A percentile compares a stretch with the other conserved stretches of the same genome.
Evolutionary conservation across 2,113 vertebrate species (phyloP).

Genomic region (Rhea americana): DNA sequence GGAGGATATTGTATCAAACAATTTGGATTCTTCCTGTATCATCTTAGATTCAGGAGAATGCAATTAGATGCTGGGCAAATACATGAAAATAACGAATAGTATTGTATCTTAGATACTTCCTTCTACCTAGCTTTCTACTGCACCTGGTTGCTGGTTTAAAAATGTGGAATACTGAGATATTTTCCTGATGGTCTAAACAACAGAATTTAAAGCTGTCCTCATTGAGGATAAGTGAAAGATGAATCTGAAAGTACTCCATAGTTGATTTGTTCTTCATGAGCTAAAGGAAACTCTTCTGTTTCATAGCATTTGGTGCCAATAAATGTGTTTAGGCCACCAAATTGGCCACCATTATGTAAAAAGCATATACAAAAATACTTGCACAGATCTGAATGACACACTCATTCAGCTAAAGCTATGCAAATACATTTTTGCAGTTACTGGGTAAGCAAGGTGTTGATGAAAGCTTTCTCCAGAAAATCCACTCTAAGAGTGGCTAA

Average conservation of each 20-base stretch:
- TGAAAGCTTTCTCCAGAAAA: slow-evolving; percentile 36
- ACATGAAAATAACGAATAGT: background rate
- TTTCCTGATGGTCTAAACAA: background rate
- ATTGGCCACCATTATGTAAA: background rate
- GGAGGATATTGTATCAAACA: background rate
- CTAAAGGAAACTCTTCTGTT: background rate
- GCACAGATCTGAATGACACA: background rate
- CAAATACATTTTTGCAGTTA: background rate
- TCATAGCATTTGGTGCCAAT: background rate
- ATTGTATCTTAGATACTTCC: background rate
- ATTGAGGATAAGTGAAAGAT: background rate
- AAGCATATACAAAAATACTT: background rate
- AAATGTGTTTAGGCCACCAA: background rate
- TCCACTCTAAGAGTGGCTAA: background rate
- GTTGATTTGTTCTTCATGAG: background rate
- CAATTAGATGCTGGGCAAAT: background rate
- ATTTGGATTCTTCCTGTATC: background rate
- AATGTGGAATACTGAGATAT: background rate
- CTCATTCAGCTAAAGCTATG: background rate
- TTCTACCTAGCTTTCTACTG: background rate
- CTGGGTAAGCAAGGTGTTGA: background rate
- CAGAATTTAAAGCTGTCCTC: background rate
- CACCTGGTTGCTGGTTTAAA: background rate
- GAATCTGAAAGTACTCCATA: background rate
- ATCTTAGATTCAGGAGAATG: background rate